Percentiles rank a stretch among this genome's conserved stretches.
Conservation (phyloP, 2,797 vertebrate genomes). For the Acanthiza pusilla region DNA sequence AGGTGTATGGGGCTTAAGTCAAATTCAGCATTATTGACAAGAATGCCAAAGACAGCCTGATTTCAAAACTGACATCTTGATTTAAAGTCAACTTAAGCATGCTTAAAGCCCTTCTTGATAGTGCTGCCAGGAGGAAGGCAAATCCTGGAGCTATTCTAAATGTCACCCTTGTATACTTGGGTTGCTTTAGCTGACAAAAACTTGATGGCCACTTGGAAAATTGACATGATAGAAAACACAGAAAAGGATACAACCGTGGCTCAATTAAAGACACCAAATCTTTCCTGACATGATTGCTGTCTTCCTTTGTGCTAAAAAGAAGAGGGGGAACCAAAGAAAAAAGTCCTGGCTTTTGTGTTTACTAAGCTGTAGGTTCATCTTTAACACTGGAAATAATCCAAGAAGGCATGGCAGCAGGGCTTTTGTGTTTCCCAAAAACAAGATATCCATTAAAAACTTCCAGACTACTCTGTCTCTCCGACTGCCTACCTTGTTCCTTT, state of each 20-base stretch:
- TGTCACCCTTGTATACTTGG: conserved; percentile 56
- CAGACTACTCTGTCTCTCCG: background rate
- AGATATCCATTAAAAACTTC: conserved; percentile 28
- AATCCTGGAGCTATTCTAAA: conserved; percentile 57
- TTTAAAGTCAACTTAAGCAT: conserved; percentile 56
- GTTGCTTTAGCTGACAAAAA: conserved; percentile 55
- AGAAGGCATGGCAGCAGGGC: background rate
- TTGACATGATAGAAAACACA: conserved; percentile 60
- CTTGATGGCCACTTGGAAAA: conserved; percentile 65
- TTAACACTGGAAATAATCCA: conserved; percentile 6
- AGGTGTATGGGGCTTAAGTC: conserved; percentile 20
- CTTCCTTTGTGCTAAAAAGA: background rate
- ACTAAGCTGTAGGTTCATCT: background rate
- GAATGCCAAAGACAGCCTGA: background rate
- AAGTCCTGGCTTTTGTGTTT: background rate
- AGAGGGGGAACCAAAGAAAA: background rate
- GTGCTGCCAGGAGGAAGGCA: conserved; percentile 38
- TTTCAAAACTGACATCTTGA: conserved; percentile 59
- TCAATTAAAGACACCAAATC: conserved; percentile 39
- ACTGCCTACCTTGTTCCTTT: background rate
- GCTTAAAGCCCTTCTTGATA: conserved; percentile 51
- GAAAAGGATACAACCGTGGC: conserved; percentile 13
- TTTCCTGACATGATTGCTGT: background rate
- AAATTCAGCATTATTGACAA: conserved; percentile 35
- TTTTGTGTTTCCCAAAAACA: conserved; percentile 15